These are phyloP conservation scores for Sanderia malayensis DNA, from an alignment of 30 jellyfish, hydroid and myxozoan genomes.

Conservation along the genomic window DNA sequence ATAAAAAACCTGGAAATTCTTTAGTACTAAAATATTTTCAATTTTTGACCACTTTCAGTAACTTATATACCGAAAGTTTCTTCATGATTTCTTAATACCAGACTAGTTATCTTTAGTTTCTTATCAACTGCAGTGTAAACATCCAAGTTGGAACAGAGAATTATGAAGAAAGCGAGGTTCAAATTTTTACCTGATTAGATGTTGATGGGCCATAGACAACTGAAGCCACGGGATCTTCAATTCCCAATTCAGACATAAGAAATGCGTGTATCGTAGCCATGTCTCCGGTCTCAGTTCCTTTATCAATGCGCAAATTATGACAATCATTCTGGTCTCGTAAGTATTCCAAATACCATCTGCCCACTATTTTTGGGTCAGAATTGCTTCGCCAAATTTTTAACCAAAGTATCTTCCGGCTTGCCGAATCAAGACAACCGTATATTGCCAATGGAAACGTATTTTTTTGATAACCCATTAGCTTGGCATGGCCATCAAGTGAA, in stretches of 20 bases:
- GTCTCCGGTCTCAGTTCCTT: conserved; percentile 60
- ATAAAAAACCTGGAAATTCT: too few species aligned
- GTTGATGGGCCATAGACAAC: conserved; percentile 64
- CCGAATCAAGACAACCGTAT: conserved; percentile 59
- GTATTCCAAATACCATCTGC: conserved; percentile 55
- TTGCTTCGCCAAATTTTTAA: conserved; percentile 53
- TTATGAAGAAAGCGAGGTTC: background rate
- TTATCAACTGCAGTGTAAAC: too few species aligned
- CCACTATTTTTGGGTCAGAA: conserved; percentile 8
- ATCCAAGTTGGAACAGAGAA: too few species aligned
- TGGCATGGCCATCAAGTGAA: conserved; percentile 51
- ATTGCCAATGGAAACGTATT: conserved; percentile 50
- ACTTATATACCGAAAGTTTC: too few species aligned
- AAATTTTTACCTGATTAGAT: conserved; percentile 35
- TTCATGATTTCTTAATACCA: too few species aligned
- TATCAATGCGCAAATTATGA: conserved; percentile 28
- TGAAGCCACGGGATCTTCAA: conserved; percentile 43
- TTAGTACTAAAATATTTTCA: too few species aligned
- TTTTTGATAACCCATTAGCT: conserved; percentile 60
- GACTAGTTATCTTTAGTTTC: too few species aligned
- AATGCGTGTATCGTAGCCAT: conserved; percentile 53
- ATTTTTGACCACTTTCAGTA: too few species aligned
- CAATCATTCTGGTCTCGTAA: conserved; percentile 27
- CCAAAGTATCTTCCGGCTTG: conserved; percentile 60
- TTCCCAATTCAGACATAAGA: conserved; percentile 21